These are phyloP conservation scores for Sitobion miscanthi DNA, from an alignment of 1,140 invertebrate species.

Conservation along the genomic window DNA sequence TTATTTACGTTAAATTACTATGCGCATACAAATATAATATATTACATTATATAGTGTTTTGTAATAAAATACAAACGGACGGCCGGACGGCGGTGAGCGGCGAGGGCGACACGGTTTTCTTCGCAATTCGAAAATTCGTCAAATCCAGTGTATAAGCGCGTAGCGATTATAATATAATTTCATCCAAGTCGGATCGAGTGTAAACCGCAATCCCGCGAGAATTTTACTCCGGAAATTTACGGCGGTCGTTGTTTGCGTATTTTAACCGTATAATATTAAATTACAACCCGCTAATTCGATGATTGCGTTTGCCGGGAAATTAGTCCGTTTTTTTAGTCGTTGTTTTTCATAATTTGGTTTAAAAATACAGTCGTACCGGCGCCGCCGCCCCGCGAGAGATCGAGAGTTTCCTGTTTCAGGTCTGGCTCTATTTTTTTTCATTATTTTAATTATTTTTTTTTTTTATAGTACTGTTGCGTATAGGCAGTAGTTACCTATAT, in stretches of 20 bases:
- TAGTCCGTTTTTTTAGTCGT: background rate
- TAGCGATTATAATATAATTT: background rate
- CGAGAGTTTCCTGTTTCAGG: background rate
- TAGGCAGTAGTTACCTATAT: too few species aligned
- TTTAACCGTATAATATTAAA: background rate
- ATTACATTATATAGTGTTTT: background rate
- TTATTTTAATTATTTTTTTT: constrained; percentile 11
- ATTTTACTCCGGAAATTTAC: background rate
- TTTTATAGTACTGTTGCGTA: background rate
- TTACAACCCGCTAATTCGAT: background rate
- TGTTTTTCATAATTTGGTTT: constrained; percentile 15
- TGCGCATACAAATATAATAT: background rate
- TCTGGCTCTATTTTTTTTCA: background rate
- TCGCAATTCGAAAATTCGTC: background rate
- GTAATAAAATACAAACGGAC: background rate
- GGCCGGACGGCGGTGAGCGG: background rate
- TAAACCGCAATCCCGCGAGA: background rate
- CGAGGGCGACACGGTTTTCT: background rate
- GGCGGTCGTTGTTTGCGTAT: background rate
- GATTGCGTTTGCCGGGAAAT: background rate
- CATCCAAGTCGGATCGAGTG: background rate
- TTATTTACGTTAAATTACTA: background rate
- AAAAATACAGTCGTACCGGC: background rate
- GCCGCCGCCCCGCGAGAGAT: background rate
- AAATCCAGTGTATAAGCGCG: background rate